These are phyloP conservation scores for Muscicapa comitata DNA, from an alignment of 2,797 vertebrate genomes.

Conservation along the genomic window DNA sequence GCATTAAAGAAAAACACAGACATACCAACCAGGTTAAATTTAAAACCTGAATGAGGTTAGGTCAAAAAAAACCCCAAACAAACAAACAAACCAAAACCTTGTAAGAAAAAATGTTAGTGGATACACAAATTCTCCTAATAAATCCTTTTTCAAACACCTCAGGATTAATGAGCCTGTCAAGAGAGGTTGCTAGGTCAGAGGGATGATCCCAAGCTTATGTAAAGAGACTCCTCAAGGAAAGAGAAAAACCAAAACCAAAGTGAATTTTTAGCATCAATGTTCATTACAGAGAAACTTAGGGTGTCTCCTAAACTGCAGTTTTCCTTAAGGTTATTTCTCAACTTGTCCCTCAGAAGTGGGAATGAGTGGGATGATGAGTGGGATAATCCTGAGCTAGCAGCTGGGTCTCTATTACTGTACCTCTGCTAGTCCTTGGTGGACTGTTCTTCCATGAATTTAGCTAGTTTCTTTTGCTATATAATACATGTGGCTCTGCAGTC, in stretches of 20 bases:
- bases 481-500: background rate
- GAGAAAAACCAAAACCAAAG: background rate
- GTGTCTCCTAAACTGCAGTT: background rate
- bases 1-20: background rate
- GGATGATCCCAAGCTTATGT: background rate
- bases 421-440: background rate
- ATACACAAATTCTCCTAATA: background rate
- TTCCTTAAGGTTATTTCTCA: background rate
- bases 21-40: background rate
- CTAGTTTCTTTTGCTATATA: background rate
- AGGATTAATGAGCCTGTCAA: background rate
- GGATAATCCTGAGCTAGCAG: background rate
- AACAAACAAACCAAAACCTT: too few relatives aligned
- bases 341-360: background rate
- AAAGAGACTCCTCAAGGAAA: background rate
- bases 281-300: background rate
- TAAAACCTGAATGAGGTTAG: background rate
- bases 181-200: background rate
- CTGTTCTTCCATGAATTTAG: background rate
- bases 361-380: background rate
- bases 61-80: background rate
- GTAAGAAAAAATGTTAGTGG: background rate
- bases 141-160: background rate
- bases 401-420: background rate
- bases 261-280: background rate